Percentiles rank a stretch among this genome's conserved stretches.
Conservation (phyloP, 2,888 invertebrate species). For the Nowickia ferox region DNA sequence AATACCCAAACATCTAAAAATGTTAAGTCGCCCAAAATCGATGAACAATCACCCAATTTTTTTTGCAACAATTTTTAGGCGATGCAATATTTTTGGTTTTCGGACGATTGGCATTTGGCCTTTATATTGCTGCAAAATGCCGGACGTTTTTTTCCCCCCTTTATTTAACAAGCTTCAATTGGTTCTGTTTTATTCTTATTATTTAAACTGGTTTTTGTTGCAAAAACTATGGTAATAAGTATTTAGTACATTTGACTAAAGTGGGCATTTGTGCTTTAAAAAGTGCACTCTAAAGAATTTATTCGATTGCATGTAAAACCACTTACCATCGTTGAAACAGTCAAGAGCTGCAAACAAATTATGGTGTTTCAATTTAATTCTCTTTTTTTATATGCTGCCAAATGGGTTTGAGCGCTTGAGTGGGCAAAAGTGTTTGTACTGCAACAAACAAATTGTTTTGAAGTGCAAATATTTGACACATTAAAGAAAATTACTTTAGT, state of each 20-base stretch:
- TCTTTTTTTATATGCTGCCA: not conserved
- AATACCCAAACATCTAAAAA: too few species aligned
- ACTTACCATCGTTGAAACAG: not conserved
- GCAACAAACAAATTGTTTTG: too few species aligned
- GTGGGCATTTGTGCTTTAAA: not conserved
- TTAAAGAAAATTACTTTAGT: too few species aligned
- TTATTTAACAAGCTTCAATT: not conserved
- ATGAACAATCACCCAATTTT: too few species aligned
- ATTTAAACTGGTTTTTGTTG: not conserved
- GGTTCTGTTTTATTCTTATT: not conserved
- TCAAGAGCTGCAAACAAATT: not conserved
- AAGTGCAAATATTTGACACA: too few species aligned
- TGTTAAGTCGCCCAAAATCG: too few species aligned
- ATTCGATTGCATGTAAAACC: not conserved
- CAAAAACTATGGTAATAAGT: not conserved
- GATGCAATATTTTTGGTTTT: too few species aligned
- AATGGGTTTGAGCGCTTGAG: too few species aligned
- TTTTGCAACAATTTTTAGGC: too few species aligned
- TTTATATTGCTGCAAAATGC: too few species aligned
- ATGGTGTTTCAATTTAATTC: constrained; percentile 3
- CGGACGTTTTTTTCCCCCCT: not conserved
- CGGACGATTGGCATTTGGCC: too few species aligned
- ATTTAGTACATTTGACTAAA: not conserved
- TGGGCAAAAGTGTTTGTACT: too few species aligned
- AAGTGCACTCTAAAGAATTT: not conserved